Evolutionary conservation across 2,113 vertebrate genomes (phyloP).

Genomic region (Hippocampus abdominalis): DNA sequence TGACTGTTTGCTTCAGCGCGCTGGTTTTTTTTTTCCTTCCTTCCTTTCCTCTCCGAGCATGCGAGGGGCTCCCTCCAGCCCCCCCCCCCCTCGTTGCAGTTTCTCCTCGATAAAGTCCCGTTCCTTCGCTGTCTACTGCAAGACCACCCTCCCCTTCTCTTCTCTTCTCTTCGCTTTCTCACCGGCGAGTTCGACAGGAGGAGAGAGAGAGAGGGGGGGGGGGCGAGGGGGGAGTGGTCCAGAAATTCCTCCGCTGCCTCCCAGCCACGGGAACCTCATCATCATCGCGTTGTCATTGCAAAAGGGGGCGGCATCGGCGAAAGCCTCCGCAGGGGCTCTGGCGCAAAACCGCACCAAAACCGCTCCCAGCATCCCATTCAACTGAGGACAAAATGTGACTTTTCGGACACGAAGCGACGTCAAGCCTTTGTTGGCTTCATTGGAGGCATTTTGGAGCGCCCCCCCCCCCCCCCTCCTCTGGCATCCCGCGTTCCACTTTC

Average conservation of each 20-base stretch:
- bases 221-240: conserved; percentile 65
- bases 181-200: conserved; percentile 55
- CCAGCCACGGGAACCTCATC: conserved; percentile 33
- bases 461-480: too few species aligned
- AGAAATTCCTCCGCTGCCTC: conserved; percentile 61
- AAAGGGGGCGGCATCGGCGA: conserved; percentile 46
- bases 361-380: too few species aligned
- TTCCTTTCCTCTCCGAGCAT: conserved; percentile 8
- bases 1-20: conserved; percentile 24
- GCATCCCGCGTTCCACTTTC: too few species aligned
- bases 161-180: conserved; percentile 15
- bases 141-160: conserved; percentile 67
- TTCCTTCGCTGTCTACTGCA: conserved; percentile 68
- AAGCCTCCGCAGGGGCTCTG: background rate
- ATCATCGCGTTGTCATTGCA: conserved; percentile 52
- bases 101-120: conserved; percentile 72
- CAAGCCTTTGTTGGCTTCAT: too few species aligned
- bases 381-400: too few species aligned
- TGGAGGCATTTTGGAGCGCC: too few species aligned
- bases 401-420: too few species aligned
- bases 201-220: conserved; percentile 18
- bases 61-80: conserved; percentile 35
- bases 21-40: conserved; percentile 10
- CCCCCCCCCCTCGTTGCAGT: conserved; percentile 59
- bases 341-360: too few species aligned